These are phyloP conservation scores for Macroglossus sobrinus DNA, from an alignment of 2,113 vertebrate species.

Conservation along the genomic window DNA sequence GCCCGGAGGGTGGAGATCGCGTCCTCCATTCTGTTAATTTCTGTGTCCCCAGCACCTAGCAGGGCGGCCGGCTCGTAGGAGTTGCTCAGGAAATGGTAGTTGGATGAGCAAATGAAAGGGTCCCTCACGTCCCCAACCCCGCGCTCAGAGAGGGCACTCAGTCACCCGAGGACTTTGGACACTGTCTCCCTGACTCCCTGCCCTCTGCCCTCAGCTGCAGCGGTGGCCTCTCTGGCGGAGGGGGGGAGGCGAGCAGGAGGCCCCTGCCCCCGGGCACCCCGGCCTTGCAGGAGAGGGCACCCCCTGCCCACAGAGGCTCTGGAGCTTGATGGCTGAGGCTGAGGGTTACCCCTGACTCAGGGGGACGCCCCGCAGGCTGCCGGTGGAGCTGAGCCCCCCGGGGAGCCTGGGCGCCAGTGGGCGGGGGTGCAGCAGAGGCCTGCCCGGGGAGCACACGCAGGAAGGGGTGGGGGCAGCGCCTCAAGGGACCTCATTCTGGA, in stretches of 20 bases:
- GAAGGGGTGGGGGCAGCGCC: not conserved
- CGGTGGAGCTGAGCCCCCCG: not conserved
- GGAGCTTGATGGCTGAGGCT: not conserved
- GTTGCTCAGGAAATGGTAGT: not conserved
- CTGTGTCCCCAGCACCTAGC: not conserved
- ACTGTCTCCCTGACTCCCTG: not conserved
- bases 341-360: not conserved
- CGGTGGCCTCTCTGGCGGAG: not conserved
- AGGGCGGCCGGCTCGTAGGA: not conserved
- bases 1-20: not conserved
- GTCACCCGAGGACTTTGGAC: not conserved
- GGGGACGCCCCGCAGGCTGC: not conserved
- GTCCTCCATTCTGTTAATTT: not conserved
- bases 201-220: not conserved
- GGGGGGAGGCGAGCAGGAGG: not conserved
- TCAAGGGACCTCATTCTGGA: not conserved
- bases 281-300: not conserved
- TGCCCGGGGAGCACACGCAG: not conserved
- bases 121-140: not conserved
- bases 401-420: not conserved
- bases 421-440: not conserved
- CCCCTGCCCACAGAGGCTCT: not conserved
- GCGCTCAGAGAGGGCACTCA: not conserved
- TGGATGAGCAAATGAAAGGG: too few relatives aligned
- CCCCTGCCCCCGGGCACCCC: not conserved